phyloP scores from a whole-genome alignment of 1,140 invertebrate genomes.

The Dryas iulia region DNA sequence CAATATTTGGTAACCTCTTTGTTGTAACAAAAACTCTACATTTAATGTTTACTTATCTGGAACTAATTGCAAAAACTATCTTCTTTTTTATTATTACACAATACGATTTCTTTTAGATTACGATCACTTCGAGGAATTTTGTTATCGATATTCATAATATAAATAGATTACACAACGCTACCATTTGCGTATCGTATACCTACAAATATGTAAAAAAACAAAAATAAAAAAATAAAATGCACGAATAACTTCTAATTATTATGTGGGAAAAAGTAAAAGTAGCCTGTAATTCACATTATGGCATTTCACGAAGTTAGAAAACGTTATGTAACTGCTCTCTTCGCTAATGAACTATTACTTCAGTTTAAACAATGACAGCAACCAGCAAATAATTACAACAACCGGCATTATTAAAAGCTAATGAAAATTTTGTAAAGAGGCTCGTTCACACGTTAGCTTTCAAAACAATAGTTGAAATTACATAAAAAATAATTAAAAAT shows the following conservation, averaged over 20 bases:
- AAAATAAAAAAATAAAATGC: neutral
- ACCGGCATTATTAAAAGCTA: constrained; percentile 24
- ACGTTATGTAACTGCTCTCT: constrained; percentile 18
- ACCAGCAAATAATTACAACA: constrained; percentile 39
- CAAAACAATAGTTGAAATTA: constrained; percentile 60
- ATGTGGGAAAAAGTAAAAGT: neutral
- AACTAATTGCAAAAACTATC: constrained; percentile 30
- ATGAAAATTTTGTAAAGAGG: constrained; percentile 34
- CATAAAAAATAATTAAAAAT: constrained; percentile 65
- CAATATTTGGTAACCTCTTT: neutral
- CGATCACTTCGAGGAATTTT: constrained; percentile 7
- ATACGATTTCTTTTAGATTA: constrained; percentile 31
- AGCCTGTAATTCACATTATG: constrained; percentile 2
- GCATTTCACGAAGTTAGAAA: neutral
- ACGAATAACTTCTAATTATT: neutral
- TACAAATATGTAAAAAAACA: no score
- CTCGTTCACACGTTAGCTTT: constrained; percentile 50
- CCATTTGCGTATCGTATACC: neutral
- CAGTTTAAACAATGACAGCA: constrained; percentile 22
- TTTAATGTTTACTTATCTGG: constrained; percentile 26
- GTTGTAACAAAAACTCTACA: constrained; percentile 5
- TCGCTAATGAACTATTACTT: constrained; percentile 25
- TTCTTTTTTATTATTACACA: constrained; percentile 37
- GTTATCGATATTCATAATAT: neutral
- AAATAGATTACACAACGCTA: neutral